A percentile compares a stretch with the other conserved stretches of the same genome.
Conservation (phyloP, 2,113 vertebrate genomes). For the Chionis minor region DNA sequence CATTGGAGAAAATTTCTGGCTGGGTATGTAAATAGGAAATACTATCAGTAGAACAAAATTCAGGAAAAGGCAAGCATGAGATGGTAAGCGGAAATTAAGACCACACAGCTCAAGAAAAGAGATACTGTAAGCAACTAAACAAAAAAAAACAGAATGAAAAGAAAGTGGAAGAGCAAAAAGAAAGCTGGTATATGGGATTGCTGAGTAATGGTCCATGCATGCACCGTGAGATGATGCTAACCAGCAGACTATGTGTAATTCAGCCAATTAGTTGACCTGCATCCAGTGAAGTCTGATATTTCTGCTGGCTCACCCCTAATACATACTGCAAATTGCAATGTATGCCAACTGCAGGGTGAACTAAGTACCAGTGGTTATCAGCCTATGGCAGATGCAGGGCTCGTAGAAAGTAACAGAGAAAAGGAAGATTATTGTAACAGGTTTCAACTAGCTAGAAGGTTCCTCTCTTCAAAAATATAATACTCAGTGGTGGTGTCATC, state of each 20-base stretch:
- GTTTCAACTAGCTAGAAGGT: not conserved
- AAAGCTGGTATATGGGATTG: not conserved
- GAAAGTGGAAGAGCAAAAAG: not conserved
- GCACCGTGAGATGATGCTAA: not conserved
- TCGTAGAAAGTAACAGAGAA: not conserved
- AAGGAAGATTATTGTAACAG: not conserved
- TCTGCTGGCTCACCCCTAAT: not conserved
- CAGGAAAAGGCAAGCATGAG: not conserved
- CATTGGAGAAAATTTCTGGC: not conserved
- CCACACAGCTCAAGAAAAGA: not conserved
- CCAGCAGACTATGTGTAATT: not conserved
- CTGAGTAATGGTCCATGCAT: not conserved
- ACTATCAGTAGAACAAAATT: not conserved
- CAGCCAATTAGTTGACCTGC: not conserved
- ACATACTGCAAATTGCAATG: not conserved
- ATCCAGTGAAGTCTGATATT: not conserved
- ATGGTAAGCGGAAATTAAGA: not conserved
- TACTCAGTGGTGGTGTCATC: not conserved
- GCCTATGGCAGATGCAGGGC: not conserved
- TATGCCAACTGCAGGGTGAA: not conserved
- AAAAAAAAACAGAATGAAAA: not conserved
- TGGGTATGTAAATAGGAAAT: not conserved
- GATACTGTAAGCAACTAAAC: not conserved
- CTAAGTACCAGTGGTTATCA: not conserved
- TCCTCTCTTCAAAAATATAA: not conserved